phyloP scores from a whole-genome alignment of 2,797 vertebrate genomes.

The Crypturellus tataupa region DNA sequence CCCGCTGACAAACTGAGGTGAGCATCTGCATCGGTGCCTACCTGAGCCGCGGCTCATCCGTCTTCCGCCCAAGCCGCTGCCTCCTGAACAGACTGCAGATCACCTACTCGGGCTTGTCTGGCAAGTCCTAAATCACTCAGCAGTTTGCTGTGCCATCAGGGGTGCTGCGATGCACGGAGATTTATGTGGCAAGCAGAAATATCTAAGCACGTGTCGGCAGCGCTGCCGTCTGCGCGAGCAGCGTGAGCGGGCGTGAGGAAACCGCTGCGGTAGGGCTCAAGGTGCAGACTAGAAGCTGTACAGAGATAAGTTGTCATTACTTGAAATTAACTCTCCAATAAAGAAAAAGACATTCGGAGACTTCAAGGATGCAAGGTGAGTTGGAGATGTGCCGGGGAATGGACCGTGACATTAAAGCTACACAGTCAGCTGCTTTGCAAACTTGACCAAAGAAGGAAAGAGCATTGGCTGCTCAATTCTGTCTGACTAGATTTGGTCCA shows the following conservation, averaged over 20 bases:
- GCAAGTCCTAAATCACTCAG: not conserved
- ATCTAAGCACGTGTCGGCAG: not conserved
- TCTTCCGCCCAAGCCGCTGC: not conserved
- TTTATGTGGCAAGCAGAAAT: not conserved
- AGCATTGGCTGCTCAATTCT: not conserved
- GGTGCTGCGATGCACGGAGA: not conserved
- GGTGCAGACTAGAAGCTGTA: not conserved
- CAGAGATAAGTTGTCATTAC: not conserved
- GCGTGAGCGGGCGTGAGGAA: not conserved
- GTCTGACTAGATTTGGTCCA: not conserved
- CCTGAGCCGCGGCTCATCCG: not conserved
- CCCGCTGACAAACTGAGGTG: not conserved
- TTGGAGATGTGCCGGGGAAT: not conserved
- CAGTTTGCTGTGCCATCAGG: not conserved
- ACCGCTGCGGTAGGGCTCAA: fast-evolving
- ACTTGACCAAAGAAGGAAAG: not conserved
- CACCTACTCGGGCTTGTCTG: not conserved
- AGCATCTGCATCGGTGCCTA: not conserved
- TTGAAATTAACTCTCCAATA: not conserved
- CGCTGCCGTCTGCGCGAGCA: not conserved
- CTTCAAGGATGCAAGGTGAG: not conserved
- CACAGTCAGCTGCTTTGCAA: not conserved
- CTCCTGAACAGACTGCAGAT: not conserved
- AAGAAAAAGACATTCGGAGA: not conserved
- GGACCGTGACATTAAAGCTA: not conserved